Evolutionary conservation across 2,888 invertebrate species (phyloP), one percentile per base, ranked within the genome.

Genomic region (Aricia artaxerxes): DNA sequence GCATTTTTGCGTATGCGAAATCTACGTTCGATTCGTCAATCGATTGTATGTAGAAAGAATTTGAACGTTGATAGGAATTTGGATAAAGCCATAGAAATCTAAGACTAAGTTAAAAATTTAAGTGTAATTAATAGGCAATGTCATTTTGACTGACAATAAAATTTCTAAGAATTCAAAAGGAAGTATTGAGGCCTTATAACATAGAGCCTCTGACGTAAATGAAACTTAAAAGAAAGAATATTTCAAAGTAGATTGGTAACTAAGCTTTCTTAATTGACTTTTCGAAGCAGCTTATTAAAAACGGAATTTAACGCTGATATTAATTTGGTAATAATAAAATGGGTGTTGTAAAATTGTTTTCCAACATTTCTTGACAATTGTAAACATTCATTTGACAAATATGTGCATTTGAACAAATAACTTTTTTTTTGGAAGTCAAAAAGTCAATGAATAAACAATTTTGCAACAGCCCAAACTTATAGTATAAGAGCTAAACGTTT

Each of bases 281-380:
- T 69, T 69, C 69, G 4, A 69, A 69, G 13, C 35, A 35, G 35
- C 35, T 69, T 69, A 69, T 69, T 69, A 69, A 69, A 69, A 69
- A 11, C 5, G 16, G 5, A 69, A 38, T 16, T 64, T 31, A 69
- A 69, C 69, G 69, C 69, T 69, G 69, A 69, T 1, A 13, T 69
- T 69, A 69, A 69, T 69, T 35, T 35, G 1, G 13, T 16, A 69
- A 69, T 69, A 69, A 35, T 69, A 35, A 24, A 24, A 24, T 1
- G 64, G 64, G 69, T 69, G 35, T 38, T 69, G 9, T 24, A 6
- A 69, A 38, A 69, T 69, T 69, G 5, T 35, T 5, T 61, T 61
- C 49, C 0, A 49, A 49, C 9, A 1, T 9, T 49, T 9, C 49
- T 49, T 49, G 49, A 49, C 49, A 9, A 9, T 49, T 44, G 7